phyloP scores from a whole-genome alignment of 2,113 vertebrate species.

The Erinaceus europaeus region DNA sequence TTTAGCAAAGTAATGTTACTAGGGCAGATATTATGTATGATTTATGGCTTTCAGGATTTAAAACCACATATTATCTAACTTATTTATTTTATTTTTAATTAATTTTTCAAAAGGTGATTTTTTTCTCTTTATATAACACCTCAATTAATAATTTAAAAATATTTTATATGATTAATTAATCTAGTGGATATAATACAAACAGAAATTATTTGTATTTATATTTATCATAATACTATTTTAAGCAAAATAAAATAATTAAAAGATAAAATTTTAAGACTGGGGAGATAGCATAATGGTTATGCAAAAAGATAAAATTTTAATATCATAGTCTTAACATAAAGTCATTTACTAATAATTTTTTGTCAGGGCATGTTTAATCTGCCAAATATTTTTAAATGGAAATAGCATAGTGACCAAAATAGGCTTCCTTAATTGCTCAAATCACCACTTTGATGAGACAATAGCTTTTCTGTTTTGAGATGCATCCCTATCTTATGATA shows the following conservation, averaged over 20 bases:
- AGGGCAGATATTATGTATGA: neutral
- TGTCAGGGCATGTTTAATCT: neutral
- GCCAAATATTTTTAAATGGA: neutral
- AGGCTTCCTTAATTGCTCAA: slow-evolving; percentile 17
- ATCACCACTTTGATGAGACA: neutral
- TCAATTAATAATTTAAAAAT: neutral
- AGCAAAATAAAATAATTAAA: neutral
- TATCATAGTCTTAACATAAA: neutral
- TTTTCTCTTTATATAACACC: neutral
- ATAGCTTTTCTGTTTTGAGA: slow-evolving; percentile 32
- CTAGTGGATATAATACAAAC: slow-evolving; percentile 12
- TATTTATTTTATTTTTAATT: too few relatives aligned
- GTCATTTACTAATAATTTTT: neutral
- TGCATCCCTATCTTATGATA: neutral
- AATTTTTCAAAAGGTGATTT: neutral
- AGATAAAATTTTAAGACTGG: too few relatives aligned
- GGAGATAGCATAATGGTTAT: too few relatives aligned
- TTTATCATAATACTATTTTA: neutral
- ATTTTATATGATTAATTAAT: neutral
- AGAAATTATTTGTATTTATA: slow-evolving; percentile 31
- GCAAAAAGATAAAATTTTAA: too few relatives aligned
- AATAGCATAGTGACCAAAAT: neutral
- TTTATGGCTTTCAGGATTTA: too few relatives aligned
- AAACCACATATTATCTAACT: too few relatives aligned
- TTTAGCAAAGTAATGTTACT: neutral